Evolutionary conservation across 1,140 invertebrate genomes (phyloP), one percentile per base, ranked within the genome.

Genomic region (Drosophila jambulina): DNA sequence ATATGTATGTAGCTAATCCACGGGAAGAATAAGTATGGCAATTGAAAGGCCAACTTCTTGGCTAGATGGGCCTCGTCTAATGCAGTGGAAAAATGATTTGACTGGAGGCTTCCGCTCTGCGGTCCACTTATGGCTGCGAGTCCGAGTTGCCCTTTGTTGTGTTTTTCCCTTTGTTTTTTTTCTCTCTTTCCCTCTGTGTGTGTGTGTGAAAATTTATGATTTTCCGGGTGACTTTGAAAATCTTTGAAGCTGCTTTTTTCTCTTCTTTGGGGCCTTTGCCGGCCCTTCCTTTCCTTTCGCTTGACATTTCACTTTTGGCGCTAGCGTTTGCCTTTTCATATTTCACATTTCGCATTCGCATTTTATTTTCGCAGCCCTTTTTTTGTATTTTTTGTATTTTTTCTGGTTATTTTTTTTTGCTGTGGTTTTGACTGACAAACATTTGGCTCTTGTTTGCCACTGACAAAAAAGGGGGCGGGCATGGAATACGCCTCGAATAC

Each of bases 41-140:
- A 72, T 72, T 72, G 70, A 72, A 51, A 25, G 70, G 70, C 42
- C 56, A 72, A 72, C 63, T 69, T 61, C 65, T 61, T 49, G 64
- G 70, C 60, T 69, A 53, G 54, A 80, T 70, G 65, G 74, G 25
- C 62, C 54, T 71, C 71, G 77, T 80, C 83, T 90, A 88, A 90
- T 88, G 80, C 85, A 88, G 81, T 88, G 85, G 85, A 88, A 88
- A 88, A 88, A 84, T 90, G 86, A 85, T 88, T 88, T 84, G 85
- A 85, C 85, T 88, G 59, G 56, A 59, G 59, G 67, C 67, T 87
- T 77, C 75, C 65, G 80, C 61, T 79, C 77, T 87, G 79, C 75
- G 82, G 25, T 62, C 78, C 67, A 81, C 68, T 78, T 76, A 77
- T 77, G 51, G 29, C 51, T 10, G 23, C 54, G 34, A 48, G 54